Percentiles rank a stretch among this genome's conserved stretches.
Evolutionary conservation across 2,797 vertebrate genomes (phyloP).

Genomic region (Crenichthys baileyi): DNA sequence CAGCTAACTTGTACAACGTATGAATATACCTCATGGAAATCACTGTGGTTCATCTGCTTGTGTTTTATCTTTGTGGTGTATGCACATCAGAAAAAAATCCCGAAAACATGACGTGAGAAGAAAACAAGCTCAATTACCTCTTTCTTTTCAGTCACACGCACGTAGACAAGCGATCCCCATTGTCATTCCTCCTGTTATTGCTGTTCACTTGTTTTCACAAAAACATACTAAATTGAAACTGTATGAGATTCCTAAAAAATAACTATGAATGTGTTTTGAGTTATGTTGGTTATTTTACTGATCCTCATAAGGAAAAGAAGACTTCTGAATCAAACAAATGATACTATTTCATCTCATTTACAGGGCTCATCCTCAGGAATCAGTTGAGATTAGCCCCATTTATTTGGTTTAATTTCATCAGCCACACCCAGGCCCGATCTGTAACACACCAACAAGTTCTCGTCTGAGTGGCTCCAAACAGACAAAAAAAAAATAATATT

Average conservation of each 20-base stretch:
- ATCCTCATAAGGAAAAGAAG: neutral
- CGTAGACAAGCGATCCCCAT: neutral
- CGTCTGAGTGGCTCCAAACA: neutral
- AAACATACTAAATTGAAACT: neutral
- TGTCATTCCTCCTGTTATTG: neutral
- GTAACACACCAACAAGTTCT: neutral
- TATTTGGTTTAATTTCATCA: neutral
- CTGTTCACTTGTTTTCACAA: neutral
- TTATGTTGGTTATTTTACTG: neutral
- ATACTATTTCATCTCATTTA: neutral
- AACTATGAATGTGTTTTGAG: neutral
- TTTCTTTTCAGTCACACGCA: neutral
- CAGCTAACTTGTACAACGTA: neutral
- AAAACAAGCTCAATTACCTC: neutral
- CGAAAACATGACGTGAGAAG: neutral
- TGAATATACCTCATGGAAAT: constrained; percentile 7
- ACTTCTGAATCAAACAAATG: neutral
- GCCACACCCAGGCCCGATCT: neutral
- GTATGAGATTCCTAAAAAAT: neutral
- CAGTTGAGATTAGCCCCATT: too few species aligned
- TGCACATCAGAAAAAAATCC: neutral
- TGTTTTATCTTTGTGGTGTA: neutral
- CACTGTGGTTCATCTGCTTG: constrained; percentile 15
- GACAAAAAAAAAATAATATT: neutral
- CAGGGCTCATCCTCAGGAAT: neutral